Evolutionary conservation across 2,113 vertebrate species (phyloP), one percentile per base, ranked within the genome.

Genomic region (Hippocampus guttulatus): DNA sequence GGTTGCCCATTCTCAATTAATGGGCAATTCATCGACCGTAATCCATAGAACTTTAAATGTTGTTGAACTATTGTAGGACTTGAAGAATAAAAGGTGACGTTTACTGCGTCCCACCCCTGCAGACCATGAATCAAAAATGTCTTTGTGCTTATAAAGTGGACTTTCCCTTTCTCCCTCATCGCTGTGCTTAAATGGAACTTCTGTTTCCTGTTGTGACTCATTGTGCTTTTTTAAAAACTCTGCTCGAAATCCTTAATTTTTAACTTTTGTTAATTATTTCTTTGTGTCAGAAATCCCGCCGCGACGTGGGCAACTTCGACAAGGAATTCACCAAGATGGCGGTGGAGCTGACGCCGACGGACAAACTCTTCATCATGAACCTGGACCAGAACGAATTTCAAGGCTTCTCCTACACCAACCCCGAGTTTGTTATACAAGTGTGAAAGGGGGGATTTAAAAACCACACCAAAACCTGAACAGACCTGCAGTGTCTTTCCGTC

Each of bases 321-420:
- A 98, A 96, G 79, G 97, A 98, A 94, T 99, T 99, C 91, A 99
- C 97, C 76, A 94, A 96, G 87, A 97, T 98, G 93, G 94, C 91
- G 3, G 95, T 98, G 87, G 96, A 98, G 76, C 93, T 99, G 83
- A 99, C 97, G 0, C 97, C 97, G 69, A 98, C 96, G 1, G 97
- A 99, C 91, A 98, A 98, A 91, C 96, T 99, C 89, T 98, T 99
- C 94, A 98, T 99, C 91, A 98, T 99, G 96, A 99, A 98, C 90
- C 93, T 99, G 93, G 96, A 99, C 93, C 97, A 98, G 91, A 97
- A 96, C 55, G 97, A 99, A 88, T 99, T 99, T 88, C 96, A 95
- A 69, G 97, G 97, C 78, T 99, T 99, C 92, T 99, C 97, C 84
- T 99, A 96, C 90, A 97, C 95, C 69, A 99, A 99, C 87, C 97